Percentiles rank a stretch among this genome's conserved stretches.
These are phyloP conservation scores for Astatoreochromis straeleni DNA, from an alignment of 2,113 vertebrate species.

Conservation along the genomic window DNA sequence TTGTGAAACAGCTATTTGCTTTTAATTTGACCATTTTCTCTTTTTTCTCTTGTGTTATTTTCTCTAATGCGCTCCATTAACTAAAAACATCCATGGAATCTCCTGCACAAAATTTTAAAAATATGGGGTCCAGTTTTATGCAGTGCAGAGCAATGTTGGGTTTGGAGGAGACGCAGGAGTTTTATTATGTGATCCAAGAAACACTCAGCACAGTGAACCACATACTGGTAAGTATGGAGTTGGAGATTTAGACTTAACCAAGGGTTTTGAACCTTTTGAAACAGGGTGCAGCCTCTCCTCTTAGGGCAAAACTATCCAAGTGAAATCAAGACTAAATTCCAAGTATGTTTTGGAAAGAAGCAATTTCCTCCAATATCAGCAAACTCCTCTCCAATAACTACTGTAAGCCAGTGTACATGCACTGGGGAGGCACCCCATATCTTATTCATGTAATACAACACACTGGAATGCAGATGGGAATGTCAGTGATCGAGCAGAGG, in stretches of 20 bases:
- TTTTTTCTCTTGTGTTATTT: neutral
- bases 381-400: neutral
- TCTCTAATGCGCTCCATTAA: neutral
- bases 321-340: neutral
- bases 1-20: neutral
- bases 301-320: neutral
- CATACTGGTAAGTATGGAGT: neutral
- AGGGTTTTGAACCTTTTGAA: neutral
- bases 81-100: neutral
- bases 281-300: neutral
- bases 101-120: neutral
- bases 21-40: neutral
- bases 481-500: neutral
- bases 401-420: neutral
- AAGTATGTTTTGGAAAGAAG: neutral
- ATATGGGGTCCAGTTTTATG: neutral
- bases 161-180: neutral
- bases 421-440: neutral
- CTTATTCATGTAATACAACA: slow-evolving; percentile 7
- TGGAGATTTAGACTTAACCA: neutral
- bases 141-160: neutral
- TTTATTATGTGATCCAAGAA: neutral
- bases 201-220: neutral
- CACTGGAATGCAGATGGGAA: slow-evolving; percentile 23
- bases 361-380: slow-evolving; percentile 43